phyloP scores from a whole-genome alignment of 2,797 vertebrate species.

The Cheracebus regulus region DNA sequence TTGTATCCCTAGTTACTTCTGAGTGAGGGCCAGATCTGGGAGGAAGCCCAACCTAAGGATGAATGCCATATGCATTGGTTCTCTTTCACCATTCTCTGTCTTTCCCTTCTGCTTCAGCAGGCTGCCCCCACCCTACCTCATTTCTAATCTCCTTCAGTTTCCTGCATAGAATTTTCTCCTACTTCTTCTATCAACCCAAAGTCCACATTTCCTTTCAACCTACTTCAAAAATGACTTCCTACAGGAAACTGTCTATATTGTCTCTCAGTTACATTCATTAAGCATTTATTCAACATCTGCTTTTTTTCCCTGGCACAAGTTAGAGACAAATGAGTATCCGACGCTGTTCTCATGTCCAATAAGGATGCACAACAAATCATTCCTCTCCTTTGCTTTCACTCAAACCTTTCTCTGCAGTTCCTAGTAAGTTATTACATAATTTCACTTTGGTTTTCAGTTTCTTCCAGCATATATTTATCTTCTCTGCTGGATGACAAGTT shows the following conservation, averaged over 20 bases:
- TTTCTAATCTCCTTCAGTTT: neutral
- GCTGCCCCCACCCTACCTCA: neutral
- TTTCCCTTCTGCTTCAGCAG: neutral
- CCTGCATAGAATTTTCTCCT: neutral
- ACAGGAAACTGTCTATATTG: neutral
- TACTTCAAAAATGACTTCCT: neutral
- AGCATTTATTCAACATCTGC: neutral
- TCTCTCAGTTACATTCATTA: neutral
- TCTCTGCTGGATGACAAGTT: neutral
- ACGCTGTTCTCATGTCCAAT: neutral
- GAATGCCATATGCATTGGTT: neutral
- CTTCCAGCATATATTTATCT: neutral
- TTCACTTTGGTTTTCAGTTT: neutral
- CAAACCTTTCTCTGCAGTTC: neutral
- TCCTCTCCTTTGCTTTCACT: neutral
- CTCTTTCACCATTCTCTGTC: neutral
- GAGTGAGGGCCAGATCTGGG: neutral
- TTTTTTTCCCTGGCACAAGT: neutral
- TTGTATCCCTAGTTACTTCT: neutral
- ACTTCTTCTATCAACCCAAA: neutral
- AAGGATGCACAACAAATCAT: neutral
- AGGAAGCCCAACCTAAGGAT: neutral
- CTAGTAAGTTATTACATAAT: neutral
- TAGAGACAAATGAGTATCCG: neutral
- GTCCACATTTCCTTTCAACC: neutral